phyloP scores from a whole-genome alignment of 92 coral and sea anemone species.

The Zoanthus sociatus region DNA sequence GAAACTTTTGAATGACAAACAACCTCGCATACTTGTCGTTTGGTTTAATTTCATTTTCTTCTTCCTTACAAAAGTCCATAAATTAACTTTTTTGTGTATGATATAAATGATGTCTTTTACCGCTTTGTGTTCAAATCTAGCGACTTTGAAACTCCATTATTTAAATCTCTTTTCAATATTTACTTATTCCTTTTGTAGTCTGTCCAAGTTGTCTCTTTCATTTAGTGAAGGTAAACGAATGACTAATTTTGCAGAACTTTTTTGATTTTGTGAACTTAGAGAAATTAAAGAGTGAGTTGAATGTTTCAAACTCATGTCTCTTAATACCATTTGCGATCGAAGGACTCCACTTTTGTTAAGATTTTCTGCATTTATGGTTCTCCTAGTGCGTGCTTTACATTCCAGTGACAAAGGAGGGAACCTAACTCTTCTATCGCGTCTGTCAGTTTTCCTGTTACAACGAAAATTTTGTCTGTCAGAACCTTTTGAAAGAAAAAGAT shows the following conservation, averaged over 20 bases:
- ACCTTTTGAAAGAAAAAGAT: not conserved
- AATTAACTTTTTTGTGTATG: no score
- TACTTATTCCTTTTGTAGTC: not conserved
- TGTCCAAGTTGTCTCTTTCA: not conserved
- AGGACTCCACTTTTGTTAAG: not conserved
- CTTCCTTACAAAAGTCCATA: no score
- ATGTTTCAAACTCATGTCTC: not conserved
- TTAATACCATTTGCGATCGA: slow-evolving; percentile 1
- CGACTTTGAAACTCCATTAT: no score
- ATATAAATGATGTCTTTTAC: no score
- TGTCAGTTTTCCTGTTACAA: not conserved
- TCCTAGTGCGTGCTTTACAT: not conserved
- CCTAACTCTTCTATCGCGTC: not conserved
- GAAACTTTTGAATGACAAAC: no score
- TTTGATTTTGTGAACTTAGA: not conserved
- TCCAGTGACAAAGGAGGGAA: slow-evolving; percentile 13
- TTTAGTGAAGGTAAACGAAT: slow-evolving; percentile 17
- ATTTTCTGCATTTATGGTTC: not conserved
- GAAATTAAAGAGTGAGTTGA: not conserved
- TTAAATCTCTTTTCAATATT: no score
- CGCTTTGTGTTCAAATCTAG: no score
- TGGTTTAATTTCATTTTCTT: no score
- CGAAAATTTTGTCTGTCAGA: not conserved
- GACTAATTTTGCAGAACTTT: not conserved
- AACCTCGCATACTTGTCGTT: no score